Evolutionary conservation across 2,888 invertebrate genomes (phyloP), one percentile per base, ranked within the genome.

Genomic region (Agrotis segetum): DNA sequence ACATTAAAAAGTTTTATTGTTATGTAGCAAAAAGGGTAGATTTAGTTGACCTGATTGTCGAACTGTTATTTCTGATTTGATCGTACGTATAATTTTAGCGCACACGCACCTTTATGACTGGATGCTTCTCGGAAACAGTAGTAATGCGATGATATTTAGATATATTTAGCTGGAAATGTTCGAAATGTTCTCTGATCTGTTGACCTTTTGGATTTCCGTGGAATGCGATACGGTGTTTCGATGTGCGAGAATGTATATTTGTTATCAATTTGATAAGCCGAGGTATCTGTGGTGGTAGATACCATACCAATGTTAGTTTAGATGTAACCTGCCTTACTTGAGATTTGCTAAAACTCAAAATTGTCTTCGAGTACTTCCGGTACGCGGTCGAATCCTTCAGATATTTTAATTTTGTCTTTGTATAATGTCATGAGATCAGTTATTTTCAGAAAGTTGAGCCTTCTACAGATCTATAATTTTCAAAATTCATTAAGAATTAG

Each of bases 61-160:
- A 24, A 24, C 2, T 24, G 24, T 24, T 24, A 24, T 24, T 24
- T 24, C 24, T 24, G 24, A 24, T 40, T 1, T 40, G 68, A 47
- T 24, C 87, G 84, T 88, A 87, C 85, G 88, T 88, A 78, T 77
- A 89, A 91, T 91, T 90, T 91, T 89, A 92, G 89, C 87, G 66
- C 89, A 89, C 87, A 89, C 86, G 71, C 88, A 90, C 88, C 89
- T 89, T 86, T 81, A 78, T 77, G 74, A 74, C 77, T 78, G 74
- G 65, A 76, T 74, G 52, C 70, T 76, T 77, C 78, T 67, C 60
- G 81, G 85, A 81, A 81, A 62, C 65, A 75, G 77, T 78, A 71
- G 73, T 71, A 71, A 78, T 73, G 79, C 56, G 74, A 74, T 69
- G 71, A 67, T 71, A 70, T 79, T 82, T 66, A 79, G 71, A 79